Evolutionary conservation across 2,113 vertebrate species (phyloP).

Genomic region (Ameiurus melas): DNA sequence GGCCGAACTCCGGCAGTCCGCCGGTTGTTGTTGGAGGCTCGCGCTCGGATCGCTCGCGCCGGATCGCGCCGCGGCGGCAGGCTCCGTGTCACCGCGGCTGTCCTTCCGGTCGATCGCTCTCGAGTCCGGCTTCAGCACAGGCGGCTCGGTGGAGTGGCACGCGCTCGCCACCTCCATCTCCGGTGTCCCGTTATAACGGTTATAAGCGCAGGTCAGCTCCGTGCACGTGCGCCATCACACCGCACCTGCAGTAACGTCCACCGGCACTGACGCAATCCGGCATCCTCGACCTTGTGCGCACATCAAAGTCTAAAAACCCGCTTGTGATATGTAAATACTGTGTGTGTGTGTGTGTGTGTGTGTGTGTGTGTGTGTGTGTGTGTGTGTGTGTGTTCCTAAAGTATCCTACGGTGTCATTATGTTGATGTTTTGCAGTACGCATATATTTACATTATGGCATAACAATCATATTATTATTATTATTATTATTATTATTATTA

Average conservation of each 20-base stretch:
- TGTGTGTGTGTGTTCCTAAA: neutral
- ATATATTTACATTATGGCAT: neutral
- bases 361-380: neutral
- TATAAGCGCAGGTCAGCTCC: slow-evolving; percentile 64
- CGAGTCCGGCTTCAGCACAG: slow-evolving; percentile 58
- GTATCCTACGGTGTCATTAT: neutral
- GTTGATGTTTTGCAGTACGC: neutral
- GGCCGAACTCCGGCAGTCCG: slow-evolving; percentile 70
- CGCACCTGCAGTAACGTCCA: slow-evolving; percentile 71
- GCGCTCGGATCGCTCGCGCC: slow-evolving; percentile 71
- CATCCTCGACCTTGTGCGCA: slow-evolving; percentile 51
- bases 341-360: neutral
- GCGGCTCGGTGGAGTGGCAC: slow-evolving; percentile 59
- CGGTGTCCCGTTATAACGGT: slow-evolving; percentile 65
- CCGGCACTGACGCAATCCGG: slow-evolving; percentile 73
- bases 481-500: no score
- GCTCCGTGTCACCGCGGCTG: slow-evolving; percentile 49
- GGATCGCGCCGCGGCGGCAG: slow-evolving; percentile 67
- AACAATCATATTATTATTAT: neutral
- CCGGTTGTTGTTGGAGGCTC: slow-evolving; percentile 57
- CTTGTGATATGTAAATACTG: neutral
- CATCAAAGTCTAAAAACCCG: neutral
- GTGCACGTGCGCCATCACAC: slow-evolving; percentile 50
- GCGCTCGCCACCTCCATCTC: slow-evolving; percentile 74
- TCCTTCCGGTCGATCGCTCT: neutral